Evolutionary conservation across 2,888 invertebrate species (phyloP), one percentile per base, ranked within the genome.

Genomic region (Therioaphis trifolii): DNA sequence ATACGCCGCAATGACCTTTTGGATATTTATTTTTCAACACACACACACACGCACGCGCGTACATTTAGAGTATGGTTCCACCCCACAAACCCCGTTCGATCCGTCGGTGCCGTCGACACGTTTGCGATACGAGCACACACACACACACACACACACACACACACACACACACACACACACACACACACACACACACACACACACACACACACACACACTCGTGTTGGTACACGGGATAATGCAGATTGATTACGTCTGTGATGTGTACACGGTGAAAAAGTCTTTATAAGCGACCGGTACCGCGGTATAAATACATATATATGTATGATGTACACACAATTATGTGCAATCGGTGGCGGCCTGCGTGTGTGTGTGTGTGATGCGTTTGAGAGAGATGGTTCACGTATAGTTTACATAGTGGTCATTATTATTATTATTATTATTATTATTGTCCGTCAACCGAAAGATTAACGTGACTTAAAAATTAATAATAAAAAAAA

Each of bases 81-180:
- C 66, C 52, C 43, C 52, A 58, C 18, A 49, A 58, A 29, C 55
- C 27, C 79, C 55, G 52, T 18, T 18, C 24, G 35, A 68, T 49
- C 49, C n/a, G 29, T 40, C n/a, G 49, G 12, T 69, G 71, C 55
- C 49, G 49, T 7, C 69, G 71, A 69, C 27, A 35, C 55, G 79
- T 72, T 74, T 68, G 78, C 68, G 72, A 82, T 82, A 72, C 58
- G n/a, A n/a, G n/a, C n/a, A n/a, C n/a, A n/a, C n/a, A n/a, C n/a
- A n/a, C n/a, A n/a, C n/a, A n/a, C n/a, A n/a, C n/a, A n/a, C n/a
- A n/a, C n/a, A n/a, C n/a, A n/a, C n/a, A n/a, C n/a, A n/a, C n/a
- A n/a, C n/a, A n/a, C n/a, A n/a, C n/a, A n/a, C n/a, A n/a, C n/a
- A n/a, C n/a, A n/a, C n/a, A n/a, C n/a, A n/a, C n/a, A n/a, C n/a